phyloP scores from a whole-genome alignment of 2,888 invertebrate genomes.

The Altica lythri region DNA sequence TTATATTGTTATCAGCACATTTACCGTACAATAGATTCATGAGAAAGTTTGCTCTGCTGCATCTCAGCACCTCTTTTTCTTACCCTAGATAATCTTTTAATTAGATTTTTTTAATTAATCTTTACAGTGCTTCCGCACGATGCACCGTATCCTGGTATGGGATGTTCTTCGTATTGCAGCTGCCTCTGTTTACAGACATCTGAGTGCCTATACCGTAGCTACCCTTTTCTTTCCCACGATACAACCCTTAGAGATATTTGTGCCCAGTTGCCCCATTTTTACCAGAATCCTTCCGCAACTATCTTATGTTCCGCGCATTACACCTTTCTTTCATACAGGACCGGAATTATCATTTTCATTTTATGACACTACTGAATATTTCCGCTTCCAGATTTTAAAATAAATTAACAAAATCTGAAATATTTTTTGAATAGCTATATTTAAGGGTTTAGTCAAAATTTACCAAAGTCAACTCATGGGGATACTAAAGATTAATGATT shows the following conservation, averaged over 20 bases:
- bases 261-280: constrained; percentile 50
- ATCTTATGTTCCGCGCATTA: constrained; percentile 53
- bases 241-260: constrained; percentile 51
- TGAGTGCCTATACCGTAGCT: constrained; percentile 41
- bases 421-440: too few relatives aligned
- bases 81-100: constrained; percentile 41
- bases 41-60: constrained; percentile 18
- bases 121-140: constrained; percentile 31
- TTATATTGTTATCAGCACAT: constrained; percentile 15
- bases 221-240: constrained; percentile 55
- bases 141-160: constrained; percentile 18
- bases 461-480: too few relatives aligned
- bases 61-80: constrained; percentile 22
- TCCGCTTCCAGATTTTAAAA: too few relatives aligned
- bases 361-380: too few relatives aligned
- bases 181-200: constrained; percentile 44
- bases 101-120: constrained; percentile 42
- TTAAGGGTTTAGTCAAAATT: too few relatives aligned
- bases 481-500: too few relatives aligned
- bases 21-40: constrained; percentile 11
- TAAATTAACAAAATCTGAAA: too few relatives aligned
- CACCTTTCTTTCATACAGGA: constrained; percentile 36
- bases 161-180: constrained; percentile 39
- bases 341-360: constrained; percentile 4
- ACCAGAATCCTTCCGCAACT: constrained; percentile 55